These are phyloP conservation scores for Tetramorium simillimum DNA, from an alignment of 1,140 invertebrate genomes.

Conservation along the genomic window DNA sequence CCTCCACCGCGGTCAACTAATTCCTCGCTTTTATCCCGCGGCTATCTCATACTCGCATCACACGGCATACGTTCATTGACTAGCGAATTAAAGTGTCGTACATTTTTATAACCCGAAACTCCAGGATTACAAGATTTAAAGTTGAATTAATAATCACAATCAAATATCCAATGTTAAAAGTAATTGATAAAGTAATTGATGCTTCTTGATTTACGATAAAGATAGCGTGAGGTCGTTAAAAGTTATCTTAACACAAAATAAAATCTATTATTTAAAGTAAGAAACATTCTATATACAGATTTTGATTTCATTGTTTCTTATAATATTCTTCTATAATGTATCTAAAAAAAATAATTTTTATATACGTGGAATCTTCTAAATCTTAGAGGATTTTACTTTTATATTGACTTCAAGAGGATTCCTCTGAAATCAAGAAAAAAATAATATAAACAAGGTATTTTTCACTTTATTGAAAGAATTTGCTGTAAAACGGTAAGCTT, in stretches of 20 bases:
- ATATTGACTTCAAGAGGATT: too few relatives aligned
- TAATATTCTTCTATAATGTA: background rate
- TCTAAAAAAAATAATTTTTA: too few relatives aligned
- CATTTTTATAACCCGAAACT: background rate
- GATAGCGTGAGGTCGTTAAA: background rate
- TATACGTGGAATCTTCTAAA: too few relatives aligned
- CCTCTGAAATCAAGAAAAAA: too few relatives aligned
- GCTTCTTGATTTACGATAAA: background rate
- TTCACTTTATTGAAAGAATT: too few relatives aligned
- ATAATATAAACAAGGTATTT: too few relatives aligned
- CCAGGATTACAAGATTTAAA: background rate
- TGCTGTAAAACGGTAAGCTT: too few relatives aligned
- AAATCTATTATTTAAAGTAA: background rate
- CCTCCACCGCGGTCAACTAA: conserved; percentile 1
- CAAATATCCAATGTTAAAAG: background rate
- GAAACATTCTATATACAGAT: background rate
- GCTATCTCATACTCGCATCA: too few relatives aligned
- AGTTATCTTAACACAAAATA: background rate
- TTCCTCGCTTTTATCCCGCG: background rate
- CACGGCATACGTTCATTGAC: background rate
- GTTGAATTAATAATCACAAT: background rate
- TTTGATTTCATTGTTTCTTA: background rate
- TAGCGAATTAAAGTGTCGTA: background rate
- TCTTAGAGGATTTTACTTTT: too few relatives aligned
- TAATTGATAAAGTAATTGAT: background rate